phyloP scores from a whole-genome alignment of 2,888 invertebrate species.

The Eupithecia subumbrata region DNA sequence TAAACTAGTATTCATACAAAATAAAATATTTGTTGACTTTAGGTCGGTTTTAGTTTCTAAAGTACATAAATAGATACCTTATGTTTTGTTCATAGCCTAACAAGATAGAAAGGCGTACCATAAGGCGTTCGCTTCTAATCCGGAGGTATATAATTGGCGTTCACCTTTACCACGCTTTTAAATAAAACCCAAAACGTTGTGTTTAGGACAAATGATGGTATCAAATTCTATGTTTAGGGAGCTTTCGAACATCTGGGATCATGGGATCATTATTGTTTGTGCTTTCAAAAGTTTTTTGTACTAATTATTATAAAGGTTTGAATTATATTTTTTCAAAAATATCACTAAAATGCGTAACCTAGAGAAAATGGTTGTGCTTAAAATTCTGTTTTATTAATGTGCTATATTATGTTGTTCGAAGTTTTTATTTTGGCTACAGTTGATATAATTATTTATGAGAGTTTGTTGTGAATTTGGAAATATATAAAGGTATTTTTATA shows the following conservation, averaged over 20 bases:
- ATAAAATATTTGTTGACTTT: too few species aligned
- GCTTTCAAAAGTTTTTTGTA: neutral
- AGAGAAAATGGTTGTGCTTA: too few species aligned
- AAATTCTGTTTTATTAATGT: neutral
- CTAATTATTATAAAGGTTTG: neutral
- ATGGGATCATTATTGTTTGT: constrained; percentile 9
- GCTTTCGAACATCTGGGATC: constrained; percentile 15
- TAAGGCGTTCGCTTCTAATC: neutral
- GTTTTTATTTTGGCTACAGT: neutral
- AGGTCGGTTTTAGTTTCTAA: too few species aligned
- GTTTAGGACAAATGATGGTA: constrained; percentile 33
- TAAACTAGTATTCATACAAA: too few species aligned
- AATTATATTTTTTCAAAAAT: neutral
- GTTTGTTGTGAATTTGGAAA: too few species aligned
- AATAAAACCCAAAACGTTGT: constrained; percentile 26
- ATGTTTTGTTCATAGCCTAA: neutral
- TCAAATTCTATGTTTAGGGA: constrained; percentile 28
- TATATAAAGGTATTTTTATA: too few species aligned
- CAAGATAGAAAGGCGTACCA: neutral
- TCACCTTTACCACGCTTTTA: neutral
- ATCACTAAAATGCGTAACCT: neutral
- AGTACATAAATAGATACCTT: neutral
- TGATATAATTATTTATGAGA: too few species aligned
- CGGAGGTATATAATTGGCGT: neutral
- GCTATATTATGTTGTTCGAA: too few species aligned